Percentiles rank a stretch among this genome's conserved stretches.
phyloP scores from a whole-genome alignment of 2,113 vertebrate species.

The Oryzias melastigma region DNA sequence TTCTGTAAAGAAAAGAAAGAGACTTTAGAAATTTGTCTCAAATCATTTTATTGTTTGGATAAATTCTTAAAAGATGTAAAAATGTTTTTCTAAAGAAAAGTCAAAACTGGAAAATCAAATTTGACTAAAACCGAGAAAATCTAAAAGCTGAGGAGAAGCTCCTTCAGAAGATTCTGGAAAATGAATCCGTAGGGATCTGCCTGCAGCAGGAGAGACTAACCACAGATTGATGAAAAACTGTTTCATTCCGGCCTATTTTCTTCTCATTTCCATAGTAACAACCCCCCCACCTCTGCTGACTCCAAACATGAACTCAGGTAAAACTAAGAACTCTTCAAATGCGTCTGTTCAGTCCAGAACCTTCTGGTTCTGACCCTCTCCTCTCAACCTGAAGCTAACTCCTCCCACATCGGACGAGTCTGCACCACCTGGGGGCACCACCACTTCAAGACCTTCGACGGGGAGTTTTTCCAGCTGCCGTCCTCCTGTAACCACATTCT shows the following conservation, averaged over 20 bases:
- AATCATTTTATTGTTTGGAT: too few species aligned
- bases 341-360: accelerated
- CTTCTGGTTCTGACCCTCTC: neutral
- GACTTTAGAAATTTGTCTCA: too few species aligned
- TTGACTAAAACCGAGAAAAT: too few species aligned
- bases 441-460: constrained; percentile 91
- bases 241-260: neutral
- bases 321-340: neutral
- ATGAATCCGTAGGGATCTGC: neutral
- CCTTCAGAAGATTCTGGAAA: neutral
- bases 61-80: too few species aligned
- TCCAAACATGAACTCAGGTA: constrained; percentile 21
- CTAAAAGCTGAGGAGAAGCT: neutral
- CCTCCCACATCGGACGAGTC: constrained; percentile 77
- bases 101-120: too few species aligned
- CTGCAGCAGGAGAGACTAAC: neutral
- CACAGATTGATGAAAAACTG: neutral
- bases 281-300: neutral
- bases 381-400: constrained; percentile 1
- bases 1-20: neutral
- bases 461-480: constrained; percentile 80
- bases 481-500: constrained; percentile 86
- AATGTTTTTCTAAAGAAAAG: too few species aligned
- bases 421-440: constrained; percentile 90
- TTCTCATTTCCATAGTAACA: constrained; percentile 12